phyloP scores from a whole-genome alignment of 2,888 invertebrate genomes.

The Epirrita christyi region DNA sequence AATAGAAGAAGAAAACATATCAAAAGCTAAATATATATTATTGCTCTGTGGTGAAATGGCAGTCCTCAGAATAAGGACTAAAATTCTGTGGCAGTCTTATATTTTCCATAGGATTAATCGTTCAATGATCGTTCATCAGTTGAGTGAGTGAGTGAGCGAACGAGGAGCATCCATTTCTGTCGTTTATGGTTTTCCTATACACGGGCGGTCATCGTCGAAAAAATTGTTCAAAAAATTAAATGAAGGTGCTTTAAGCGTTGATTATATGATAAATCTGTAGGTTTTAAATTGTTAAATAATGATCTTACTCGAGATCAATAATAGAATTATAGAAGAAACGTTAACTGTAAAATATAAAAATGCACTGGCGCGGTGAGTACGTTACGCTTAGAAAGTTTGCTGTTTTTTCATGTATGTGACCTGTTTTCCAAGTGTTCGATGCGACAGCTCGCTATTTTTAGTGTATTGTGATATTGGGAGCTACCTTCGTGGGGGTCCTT shows the following conservation, averaged over 20 bases:
- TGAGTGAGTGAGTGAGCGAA: conserved; percentile 1
- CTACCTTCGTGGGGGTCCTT: conserved; percentile 51
- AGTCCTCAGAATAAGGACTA: no score
- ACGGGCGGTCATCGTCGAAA: conserved; percentile 78
- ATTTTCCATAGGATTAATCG: no score
- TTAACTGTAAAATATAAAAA: conserved; percentile 97
- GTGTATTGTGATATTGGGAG: conserved; percentile 40
- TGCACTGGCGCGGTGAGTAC: conserved; percentile 97
- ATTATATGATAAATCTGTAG: conserved; percentile 83
- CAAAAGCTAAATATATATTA: background rate
- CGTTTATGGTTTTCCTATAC: conserved; percentile 71
- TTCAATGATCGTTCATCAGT: conserved; percentile 63
- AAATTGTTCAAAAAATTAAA: conserved; percentile 80
- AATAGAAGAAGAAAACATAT: no score
- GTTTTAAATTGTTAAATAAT: conserved; percentile 87
- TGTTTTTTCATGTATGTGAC: conserved; percentile 65
- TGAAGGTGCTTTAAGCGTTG: conserved; percentile 84
- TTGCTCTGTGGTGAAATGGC: conserved; percentile 67
- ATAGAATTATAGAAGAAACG: conserved; percentile 99
- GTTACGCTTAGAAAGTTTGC: conserved; percentile 82
- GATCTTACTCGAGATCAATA: conserved; percentile 99
- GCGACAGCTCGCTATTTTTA: conserved; percentile 39
- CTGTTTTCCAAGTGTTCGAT: conserved; percentile 55
- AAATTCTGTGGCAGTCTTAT: no score
- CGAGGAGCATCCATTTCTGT: conserved; percentile 72